A percentile compares a stretch with the other conserved stretches of the same genome.
phyloP scores from a whole-genome alignment of 2,888 invertebrate genomes.

The Gortyna flavago region DNA sequence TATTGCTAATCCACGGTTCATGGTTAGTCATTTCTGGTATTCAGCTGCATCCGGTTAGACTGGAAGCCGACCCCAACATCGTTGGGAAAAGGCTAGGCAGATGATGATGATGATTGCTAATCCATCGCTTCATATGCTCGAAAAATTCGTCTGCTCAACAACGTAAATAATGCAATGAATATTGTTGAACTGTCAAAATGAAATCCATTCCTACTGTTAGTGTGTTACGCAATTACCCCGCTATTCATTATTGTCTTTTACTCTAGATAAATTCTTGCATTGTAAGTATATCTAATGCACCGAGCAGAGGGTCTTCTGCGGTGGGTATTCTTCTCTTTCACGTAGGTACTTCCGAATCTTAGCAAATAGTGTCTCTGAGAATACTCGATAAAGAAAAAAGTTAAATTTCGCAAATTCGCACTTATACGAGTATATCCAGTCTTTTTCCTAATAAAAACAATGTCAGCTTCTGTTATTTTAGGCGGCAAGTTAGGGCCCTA shows the following conservation, averaged over 20 bases:
- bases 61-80: too few species aligned
- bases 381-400: background rate
- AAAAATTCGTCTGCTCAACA: too few species aligned
- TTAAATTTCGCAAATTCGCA: background rate
- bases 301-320: background rate
- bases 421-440: background rate
- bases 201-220: too few species aligned
- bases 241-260: background rate
- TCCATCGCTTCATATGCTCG: too few species aligned
- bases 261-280: background rate
- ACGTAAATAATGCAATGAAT: too few species aligned
- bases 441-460: background rate
- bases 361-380: background rate
- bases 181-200: too few species aligned
- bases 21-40: too few species aligned
- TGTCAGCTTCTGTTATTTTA: background rate
- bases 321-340: background rate
- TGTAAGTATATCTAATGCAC: background rate
- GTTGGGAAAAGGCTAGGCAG: too few species aligned
- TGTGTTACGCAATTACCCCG: too few species aligned
- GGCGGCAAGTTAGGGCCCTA: background rate
- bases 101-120: too few species aligned
- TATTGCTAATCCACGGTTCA: too few species aligned
- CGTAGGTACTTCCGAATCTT: background rate
- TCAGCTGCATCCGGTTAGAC: too few species aligned